A percentile compares a stretch with the other conserved stretches of the same genome.
phyloP scores from a whole-genome alignment of 2,888 invertebrate species.

The Falcaria lacertinaria region DNA sequence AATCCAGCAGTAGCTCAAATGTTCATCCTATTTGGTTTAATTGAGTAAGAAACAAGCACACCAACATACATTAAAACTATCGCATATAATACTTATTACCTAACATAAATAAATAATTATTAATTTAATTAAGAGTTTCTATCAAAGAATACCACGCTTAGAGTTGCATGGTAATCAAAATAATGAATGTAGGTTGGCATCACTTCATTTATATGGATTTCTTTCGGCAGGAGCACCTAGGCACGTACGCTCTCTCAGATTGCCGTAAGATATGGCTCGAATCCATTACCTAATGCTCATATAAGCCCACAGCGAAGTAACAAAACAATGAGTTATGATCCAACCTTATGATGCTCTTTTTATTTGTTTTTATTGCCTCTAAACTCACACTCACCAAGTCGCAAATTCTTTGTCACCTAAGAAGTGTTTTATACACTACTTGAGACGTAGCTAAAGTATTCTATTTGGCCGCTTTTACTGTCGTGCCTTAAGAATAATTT shows the following conservation, averaged over 20 bases:
- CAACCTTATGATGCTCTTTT: conserved; percentile 56
- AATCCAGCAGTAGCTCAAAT: no score
- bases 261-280: conserved; percentile 49
- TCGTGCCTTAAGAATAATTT: conserved; percentile 28
- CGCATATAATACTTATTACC: no score
- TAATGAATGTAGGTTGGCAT: background rate
- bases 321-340: conserved; percentile 72
- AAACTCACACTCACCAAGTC: conserved; percentile 49
- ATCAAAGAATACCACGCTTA: no score
- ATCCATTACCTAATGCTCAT: conserved; percentile 70
- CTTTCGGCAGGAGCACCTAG: conserved; percentile 8
- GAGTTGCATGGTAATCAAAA: background rate
- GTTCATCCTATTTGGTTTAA: no score
- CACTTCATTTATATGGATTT: background rate
- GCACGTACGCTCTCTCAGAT: conserved; percentile 41
- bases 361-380: conserved; percentile 65
- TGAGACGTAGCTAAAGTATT: conserved; percentile 39
- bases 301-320: conserved; percentile 52
- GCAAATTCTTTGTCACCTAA: conserved; percentile 42
- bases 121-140: no score
- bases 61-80: no score
- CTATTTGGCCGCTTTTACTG: conserved; percentile 16
- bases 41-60: no score
- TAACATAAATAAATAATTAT: no score
- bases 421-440: conserved; percentile 33